Evolutionary conservation across 2,797 vertebrate species (phyloP), one percentile per base, ranked within the genome.

Genomic region (Enteromius viviparus): DNA sequence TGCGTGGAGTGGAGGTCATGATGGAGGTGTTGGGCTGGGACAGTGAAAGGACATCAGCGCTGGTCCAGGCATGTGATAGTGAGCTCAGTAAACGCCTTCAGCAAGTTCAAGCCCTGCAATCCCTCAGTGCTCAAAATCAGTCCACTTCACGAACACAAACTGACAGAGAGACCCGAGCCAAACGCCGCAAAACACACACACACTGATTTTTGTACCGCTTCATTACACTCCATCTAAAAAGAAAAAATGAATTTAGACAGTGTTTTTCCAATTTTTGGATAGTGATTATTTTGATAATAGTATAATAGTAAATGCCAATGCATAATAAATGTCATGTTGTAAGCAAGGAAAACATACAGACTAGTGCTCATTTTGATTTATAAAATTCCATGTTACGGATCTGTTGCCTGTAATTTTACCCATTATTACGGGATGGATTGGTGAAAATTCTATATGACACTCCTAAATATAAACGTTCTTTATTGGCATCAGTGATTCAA

Each of bases 41-140:
- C 87, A 64, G 7, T 2, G 84, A 72, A 6, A 93, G 69, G 91
- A 94, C 94, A 0, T 82, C 88, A 0, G 64, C 29, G 0, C 88
- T 96, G 91, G 82, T 94, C 72, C 89, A 91, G 86, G 91, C 91
- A 87, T 95, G 94, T 23, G 80, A 93, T 70, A 87, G 81, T 0
- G 93, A 96, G 89, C 92, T 96, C 88, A 87, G 51, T 62, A 58
- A 64, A 68, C 93, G 94, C 80, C 90, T 95, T 12, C 89, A 87
- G 90, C 90, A 91, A 89, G 86, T 94, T 82, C 92, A 92, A 89
- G 89, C 91, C 9, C 76, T 93, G 86, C 91, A 91, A 62, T 94
- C 93, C 26, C 91, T 96, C 87, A 92, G 89, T 64, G 86, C 83
- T 87, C 85, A 62, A 78, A 71, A 90, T 0, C 89, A 90, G 89